A percentile compares a stretch with the other conserved stretches of the same genome.
Evolutionary conservation across 2,113 vertebrate genomes (phyloP).

Genomic region (Tragelaphus buxtoni): DNA sequence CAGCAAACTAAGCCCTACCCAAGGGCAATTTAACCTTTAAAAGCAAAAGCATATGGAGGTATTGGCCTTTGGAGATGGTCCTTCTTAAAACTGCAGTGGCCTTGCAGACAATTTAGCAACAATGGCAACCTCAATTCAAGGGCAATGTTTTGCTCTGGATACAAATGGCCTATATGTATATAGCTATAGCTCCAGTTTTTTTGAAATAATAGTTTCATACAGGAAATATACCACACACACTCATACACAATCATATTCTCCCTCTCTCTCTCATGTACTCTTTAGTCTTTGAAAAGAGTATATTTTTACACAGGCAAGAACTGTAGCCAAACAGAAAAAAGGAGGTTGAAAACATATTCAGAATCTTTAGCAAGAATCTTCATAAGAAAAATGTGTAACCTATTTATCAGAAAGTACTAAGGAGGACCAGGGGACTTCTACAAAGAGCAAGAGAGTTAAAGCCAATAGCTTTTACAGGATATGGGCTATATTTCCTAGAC

Average conservation of each 20-base stretch:
- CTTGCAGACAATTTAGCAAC: neutral
- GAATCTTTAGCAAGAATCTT: neutral
- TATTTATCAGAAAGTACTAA: neutral
- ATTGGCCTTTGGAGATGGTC: neutral
- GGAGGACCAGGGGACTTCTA: neutral
- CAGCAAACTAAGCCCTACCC: slow-evolving; percentile 41
- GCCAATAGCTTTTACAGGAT: neutral
- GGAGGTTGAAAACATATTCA: neutral
- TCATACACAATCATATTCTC: neutral
- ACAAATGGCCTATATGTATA: slow-evolving; percentile 25
- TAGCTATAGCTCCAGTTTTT: neutral
- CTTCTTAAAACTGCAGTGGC: slow-evolving; percentile 23
- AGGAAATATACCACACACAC: neutral
- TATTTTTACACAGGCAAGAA: neutral
- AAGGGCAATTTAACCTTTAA: slow-evolving; percentile 67
- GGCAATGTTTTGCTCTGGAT: slow-evolving; percentile 29
- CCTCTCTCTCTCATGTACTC: neutral
- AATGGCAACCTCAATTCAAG: slow-evolving; percentile 49
- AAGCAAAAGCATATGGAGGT: slow-evolving; percentile 39
- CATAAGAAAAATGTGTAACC: neutral
- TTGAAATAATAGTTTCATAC: neutral
- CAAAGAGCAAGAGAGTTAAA: neutral
- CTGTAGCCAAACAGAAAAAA: neutral
- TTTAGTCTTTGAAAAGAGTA: neutral
- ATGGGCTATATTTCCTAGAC: neutral